These are phyloP conservation scores for Gonioctena quinquepunctata DNA, from an alignment of 1,140 invertebrate species.

Conservation along the genomic window DNA sequence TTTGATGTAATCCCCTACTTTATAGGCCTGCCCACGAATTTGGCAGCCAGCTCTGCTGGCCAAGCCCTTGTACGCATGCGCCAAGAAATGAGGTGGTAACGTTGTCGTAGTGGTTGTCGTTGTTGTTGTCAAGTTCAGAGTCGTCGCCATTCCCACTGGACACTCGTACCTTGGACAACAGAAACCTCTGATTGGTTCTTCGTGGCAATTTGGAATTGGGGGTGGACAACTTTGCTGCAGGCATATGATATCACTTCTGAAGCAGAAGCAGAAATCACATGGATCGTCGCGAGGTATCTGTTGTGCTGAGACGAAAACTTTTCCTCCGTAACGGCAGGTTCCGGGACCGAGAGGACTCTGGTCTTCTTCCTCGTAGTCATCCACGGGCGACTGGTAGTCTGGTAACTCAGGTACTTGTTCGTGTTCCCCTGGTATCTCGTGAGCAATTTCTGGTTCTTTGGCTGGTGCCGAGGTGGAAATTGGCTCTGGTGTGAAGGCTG, in stretches of 20 bases:
- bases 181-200: conserved; percentile 90
- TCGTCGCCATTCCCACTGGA: conserved; percentile 80
- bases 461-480: not conserved
- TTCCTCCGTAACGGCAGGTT: conserved; percentile 88
- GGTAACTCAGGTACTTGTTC: conserved; percentile 34
- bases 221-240: conserved; percentile 93
- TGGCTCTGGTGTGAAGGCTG: conserved; percentile 12
- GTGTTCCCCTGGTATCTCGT: conserved; percentile 30
- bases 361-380: conserved; percentile 73
- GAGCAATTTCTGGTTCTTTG: not conserved
- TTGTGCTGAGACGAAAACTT: conserved; percentile 90
- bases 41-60: conserved; percentile 79
- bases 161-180: conserved; percentile 95
- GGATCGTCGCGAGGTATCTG: conserved; percentile 92
- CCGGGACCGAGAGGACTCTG: conserved; percentile 79
- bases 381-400: conserved; percentile 54
- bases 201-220: conserved; percentile 85
- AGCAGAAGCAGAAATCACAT: conserved; percentile 97
- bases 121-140: conserved; percentile 78
- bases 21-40: conserved; percentile 79
- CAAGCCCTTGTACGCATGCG: conserved; percentile 75
- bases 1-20: conserved; percentile 79
- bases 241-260: conserved; percentile 93
- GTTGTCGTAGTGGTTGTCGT: conserved; percentile 86
- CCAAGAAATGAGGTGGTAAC: conserved; percentile 77